Evolutionary conservation across 1,140 invertebrate genomes (phyloP).

Genomic region (Lucilia sericata): DNA sequence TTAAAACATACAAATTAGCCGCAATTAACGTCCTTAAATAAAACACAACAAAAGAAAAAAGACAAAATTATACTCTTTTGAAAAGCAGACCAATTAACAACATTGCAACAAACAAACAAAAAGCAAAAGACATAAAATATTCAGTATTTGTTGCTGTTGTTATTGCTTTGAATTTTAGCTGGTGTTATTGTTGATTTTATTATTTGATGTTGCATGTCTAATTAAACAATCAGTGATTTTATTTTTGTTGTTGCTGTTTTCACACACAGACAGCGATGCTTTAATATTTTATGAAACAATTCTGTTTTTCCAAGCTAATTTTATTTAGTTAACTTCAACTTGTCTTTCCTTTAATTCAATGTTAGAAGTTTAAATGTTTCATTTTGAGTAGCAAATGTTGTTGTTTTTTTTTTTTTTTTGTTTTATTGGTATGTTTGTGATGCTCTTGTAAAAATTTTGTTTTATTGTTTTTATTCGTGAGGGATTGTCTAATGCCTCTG

Average conservation of each 20-base stretch:
- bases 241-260: not conserved
- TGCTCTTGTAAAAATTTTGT: constrained; percentile 24
- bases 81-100: no score
- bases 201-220: constrained; percentile 33
- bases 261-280: not conserved
- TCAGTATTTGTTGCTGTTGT: not conserved
- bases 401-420: not conserved
- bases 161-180: not conserved
- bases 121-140: not conserved
- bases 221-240: constrained; percentile 28
- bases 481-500: constrained; percentile 38
- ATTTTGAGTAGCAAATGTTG: no score
- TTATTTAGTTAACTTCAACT: not conserved
- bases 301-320: no score
- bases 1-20: no score
- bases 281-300: constrained; percentile 17
- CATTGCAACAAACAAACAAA: no score
- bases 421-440: not conserved
- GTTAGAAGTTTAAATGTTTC: not conserved
- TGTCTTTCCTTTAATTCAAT: no score
- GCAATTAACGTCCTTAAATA: no score
- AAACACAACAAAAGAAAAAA: no score
- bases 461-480: constrained; percentile 44
- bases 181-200: not conserved
- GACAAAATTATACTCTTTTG: no score